Evolutionary conservation across 2,113 vertebrate genomes (phyloP).

Genomic region (Isichthys henryi): DNA sequence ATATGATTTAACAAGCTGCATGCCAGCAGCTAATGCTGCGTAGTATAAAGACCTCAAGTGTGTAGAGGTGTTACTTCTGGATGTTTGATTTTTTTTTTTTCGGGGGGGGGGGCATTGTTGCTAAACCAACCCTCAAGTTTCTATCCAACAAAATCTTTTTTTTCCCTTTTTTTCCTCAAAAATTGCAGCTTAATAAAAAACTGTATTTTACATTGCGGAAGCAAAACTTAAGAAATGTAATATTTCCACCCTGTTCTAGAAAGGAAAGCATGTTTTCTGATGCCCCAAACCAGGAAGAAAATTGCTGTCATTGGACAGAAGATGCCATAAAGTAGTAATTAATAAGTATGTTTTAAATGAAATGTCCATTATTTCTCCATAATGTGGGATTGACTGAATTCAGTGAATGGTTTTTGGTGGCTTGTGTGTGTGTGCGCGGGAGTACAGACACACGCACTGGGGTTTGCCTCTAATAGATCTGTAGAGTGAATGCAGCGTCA

Average conservation of each 20-base stretch:
- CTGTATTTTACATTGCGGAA: neutral
- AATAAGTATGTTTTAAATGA: neutral
- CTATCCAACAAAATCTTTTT: neutral
- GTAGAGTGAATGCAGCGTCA: constrained; percentile 77
- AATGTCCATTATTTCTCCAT: constrained; percentile 1
- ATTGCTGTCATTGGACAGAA: neutral
- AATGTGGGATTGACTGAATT: neutral
- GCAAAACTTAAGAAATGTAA: neutral
- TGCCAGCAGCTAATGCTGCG: neutral
- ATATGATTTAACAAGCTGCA: neutral
- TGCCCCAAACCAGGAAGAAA: neutral
- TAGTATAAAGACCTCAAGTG: neutral
- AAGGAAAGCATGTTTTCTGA: neutral
- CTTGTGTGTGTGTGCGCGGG: constrained; percentile 24
- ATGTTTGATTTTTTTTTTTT: neutral
- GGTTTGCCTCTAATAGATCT: constrained; percentile 66
- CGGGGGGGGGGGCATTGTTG: neutral
- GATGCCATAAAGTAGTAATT: neutral
- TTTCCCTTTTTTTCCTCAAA: neutral
- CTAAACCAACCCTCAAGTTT: neutral
- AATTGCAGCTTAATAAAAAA: neutral
- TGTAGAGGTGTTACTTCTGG: neutral
- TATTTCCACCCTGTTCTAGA: neutral
- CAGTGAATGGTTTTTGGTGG: constrained; percentile 9
- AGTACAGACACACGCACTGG: neutral